These are phyloP conservation scores for Podarcis muralis DNA, from an alignment of 2,113 vertebrate genomes.

Conservation along the genomic window DNA sequence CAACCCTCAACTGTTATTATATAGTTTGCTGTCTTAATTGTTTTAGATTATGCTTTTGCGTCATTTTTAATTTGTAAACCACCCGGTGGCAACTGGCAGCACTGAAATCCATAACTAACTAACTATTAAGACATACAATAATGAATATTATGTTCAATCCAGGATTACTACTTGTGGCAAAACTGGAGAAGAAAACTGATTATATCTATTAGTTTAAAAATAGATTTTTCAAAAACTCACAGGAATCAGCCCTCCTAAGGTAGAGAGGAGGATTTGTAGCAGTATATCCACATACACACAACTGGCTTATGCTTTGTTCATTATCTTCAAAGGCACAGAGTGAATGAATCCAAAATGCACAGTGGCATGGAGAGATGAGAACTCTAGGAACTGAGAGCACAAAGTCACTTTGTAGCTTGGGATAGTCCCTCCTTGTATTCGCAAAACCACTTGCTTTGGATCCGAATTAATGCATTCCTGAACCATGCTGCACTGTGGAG, in stretches of 20 bases:
- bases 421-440: background rate
- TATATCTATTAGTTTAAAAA: background rate
- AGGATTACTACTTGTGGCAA: background rate
- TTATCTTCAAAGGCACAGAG: conserved; percentile 9
- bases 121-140: background rate
- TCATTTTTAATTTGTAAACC: too few species aligned
- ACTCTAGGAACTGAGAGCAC: background rate
- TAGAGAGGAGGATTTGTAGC: background rate
- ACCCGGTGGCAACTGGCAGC: too few species aligned
- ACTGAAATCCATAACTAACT: background rate
- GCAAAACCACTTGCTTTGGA: background rate
- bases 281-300: background rate
- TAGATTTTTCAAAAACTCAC: background rate
- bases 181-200: background rate
- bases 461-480: conserved; percentile 7
- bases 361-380: conserved; percentile 4
- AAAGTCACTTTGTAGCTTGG: conserved; percentile 18
- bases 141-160: background rate
- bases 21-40: too few species aligned
- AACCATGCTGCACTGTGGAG: background rate
- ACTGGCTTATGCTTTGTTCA: conserved; percentile 7
- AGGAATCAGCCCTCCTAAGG: background rate
- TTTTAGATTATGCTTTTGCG: too few species aligned
- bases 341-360: conserved; percentile 14
- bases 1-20: too few species aligned